Base-by-base conservation (phyloP, 2,113 vertebrate species). In the Campylomormyrus tamandua region DNA sequence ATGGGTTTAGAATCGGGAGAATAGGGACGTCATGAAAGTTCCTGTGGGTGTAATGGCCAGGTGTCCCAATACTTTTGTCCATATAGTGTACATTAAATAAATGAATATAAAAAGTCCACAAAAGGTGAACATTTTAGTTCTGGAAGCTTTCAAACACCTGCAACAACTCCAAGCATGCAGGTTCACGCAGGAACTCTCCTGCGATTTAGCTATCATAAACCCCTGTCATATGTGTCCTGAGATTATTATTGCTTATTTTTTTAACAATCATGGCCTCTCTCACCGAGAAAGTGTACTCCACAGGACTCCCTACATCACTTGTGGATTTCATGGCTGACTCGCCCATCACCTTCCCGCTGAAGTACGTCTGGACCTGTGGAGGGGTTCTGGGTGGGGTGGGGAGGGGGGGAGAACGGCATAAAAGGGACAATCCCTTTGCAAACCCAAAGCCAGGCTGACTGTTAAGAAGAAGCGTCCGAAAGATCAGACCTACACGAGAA, bases 311-410 rank as follows among this genome's bases (percentile, higher is more conserved):
- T 66, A 99, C 96, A 42, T 99, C 97, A 92, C 95, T 93, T 90
- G 95, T 96, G 4, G 89, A 95, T 48, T 92, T 95, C 98, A 99
- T 99, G 93, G 97, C 98, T 0, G 97, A 97, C 93, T 98, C 98
- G 0, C 98, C 98, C 95, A 96, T 96, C 93, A 99, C 97, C 1
- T 84, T 89, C 13, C 98, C 98, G 10, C 97, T 96, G 93, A 98
- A 99, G 89, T 93, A 94, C 0, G 97, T 97, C 89, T 90, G 89
- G 50, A 94, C 90, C 49, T 21, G 0, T 0, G 19, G 0, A 0
- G 92, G 90, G 0, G 1, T 48, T 91, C 96, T 97, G 92, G 9
- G 83, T 19, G n/a, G 2, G 31, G 31, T 31, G 31, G 31, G 31
- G 1, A 31, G 31, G 56, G 21, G 45, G 88, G 13, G 58, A 89